These are phyloP conservation scores for Pelecanus crispus DNA, from an alignment of 2,113 vertebrate species.

Conservation along the genomic window DNA sequence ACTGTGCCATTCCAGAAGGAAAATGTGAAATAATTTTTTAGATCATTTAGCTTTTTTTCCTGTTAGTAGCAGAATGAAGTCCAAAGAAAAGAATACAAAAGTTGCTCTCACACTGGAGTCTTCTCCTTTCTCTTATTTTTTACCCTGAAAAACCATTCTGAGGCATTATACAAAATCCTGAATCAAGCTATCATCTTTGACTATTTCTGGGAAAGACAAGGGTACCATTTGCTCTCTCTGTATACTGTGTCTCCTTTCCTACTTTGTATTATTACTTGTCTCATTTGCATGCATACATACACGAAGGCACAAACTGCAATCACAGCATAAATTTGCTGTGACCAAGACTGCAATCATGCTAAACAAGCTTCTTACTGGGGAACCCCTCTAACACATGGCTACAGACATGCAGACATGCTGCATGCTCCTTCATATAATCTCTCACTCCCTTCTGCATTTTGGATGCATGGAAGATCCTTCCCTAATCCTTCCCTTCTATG, in stretches of 20 bases:
- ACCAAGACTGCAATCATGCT: background rate
- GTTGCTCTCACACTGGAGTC: background rate
- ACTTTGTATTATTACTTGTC: background rate
- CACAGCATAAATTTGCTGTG: background rate
- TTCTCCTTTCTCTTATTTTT: background rate
- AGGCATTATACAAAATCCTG: background rate
- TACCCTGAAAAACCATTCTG: background rate
- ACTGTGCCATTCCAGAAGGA: accelerated
- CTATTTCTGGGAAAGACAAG: background rate
- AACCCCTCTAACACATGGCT: background rate
- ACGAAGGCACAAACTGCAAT: background rate
- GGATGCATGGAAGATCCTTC: background rate
- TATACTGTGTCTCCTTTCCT: background rate
- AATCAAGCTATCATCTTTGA: background rate
- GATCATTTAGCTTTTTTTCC: background rate
- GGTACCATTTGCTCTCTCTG: background rate
- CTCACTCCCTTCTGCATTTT: background rate
- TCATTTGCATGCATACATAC: background rate
- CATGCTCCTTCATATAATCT: background rate
- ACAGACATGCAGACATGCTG: background rate
- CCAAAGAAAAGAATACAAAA: background rate
- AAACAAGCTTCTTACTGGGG: background rate
- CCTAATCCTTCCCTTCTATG: background rate
- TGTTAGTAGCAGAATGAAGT: background rate
- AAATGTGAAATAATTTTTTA: background rate